phyloP scores from a whole-genome alignment of 2,888 invertebrate species.

The Hypolimnas misippus region DNA sequence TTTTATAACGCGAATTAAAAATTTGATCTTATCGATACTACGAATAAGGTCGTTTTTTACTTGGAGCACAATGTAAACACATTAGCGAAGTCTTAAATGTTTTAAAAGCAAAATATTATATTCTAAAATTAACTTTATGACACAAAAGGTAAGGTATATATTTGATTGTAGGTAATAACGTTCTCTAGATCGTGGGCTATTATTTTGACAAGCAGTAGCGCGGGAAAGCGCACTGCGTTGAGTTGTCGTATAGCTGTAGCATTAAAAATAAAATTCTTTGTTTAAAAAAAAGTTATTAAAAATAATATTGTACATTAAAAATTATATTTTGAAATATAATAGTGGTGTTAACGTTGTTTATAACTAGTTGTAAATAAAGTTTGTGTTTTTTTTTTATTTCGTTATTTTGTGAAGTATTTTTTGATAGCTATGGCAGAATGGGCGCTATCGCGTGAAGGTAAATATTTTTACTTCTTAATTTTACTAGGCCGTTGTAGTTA shows the following conservation, averaged over 20 bases:
- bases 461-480: neutral
- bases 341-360: neutral
- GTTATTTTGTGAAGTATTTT: constrained; percentile 11
- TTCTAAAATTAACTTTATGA: constrained; percentile 15
- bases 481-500: neutral
- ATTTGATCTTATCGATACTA: neutral
- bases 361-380: neutral
- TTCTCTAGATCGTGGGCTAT: constrained; percentile 16
- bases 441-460: constrained; percentile 26
- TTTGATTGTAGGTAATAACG: neutral
- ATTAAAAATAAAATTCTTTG: constrained; percentile 17
- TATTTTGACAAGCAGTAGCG: constrained; percentile 56
- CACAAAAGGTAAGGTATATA: neutral
- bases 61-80: neutral
- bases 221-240: constrained; percentile 61
- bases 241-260: constrained; percentile 40
- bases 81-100: neutral
- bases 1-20: neutral
- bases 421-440: constrained; percentile 16
- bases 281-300: constrained; percentile 5
- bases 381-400: constrained; percentile 8
- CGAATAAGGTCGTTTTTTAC: neutral
- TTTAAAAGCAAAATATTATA: neutral
- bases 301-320: neutral
- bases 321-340: neutral